Evolutionary conservation across 2,888 invertebrate genomes (phyloP).

Genomic region (Caenorhabditis panamensis): DNA sequence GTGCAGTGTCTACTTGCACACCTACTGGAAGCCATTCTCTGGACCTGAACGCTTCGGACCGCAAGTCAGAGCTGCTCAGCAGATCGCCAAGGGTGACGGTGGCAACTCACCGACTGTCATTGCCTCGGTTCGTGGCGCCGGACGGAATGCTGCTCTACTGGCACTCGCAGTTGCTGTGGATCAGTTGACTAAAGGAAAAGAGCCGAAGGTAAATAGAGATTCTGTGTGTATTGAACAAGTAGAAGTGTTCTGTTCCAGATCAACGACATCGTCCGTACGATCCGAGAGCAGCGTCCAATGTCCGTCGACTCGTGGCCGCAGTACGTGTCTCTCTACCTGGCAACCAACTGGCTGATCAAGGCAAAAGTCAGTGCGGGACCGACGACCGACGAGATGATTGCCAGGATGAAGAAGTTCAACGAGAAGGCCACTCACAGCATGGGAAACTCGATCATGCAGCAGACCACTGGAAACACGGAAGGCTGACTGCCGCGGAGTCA

Average conservation of each 20-base stretch:
- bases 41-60: slow-evolving; percentile 34
- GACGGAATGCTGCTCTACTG: slow-evolving; percentile 44
- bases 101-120: slow-evolving; percentile 30
- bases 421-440: slow-evolving; percentile 18
- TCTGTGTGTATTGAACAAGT: too few species aligned
- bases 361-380: slow-evolving; percentile 15
- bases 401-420: slow-evolving; percentile 37
- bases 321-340: slow-evolving; percentile 48
- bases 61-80: slow-evolving; percentile 31
- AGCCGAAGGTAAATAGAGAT: slow-evolving; percentile 31
- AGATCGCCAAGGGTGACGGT: slow-evolving; percentile 41
- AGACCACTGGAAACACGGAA: slow-evolving; percentile 42
- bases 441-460: slow-evolving; percentile 32
- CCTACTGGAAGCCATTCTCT: slow-evolving; percentile 31
- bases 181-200: slow-evolving; percentile 38
- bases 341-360: slow-evolving; percentile 52
- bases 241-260: slow-evolving; percentile 31
- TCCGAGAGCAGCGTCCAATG: slow-evolving; percentile 60
- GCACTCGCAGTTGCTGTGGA: slow-evolving; percentile 39
- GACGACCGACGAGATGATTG: slow-evolving; percentile 18
- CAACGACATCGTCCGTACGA: slow-evolving; percentile 38
- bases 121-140: slow-evolving; percentile 45
- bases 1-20: slow-evolving; percentile 45
- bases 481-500: too few species aligned
- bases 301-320: slow-evolving; percentile 42